Evolutionary conservation across 1,140 invertebrate genomes (phyloP), one percentile per base, ranked within the genome.

Genomic region (Micrasema minimum): DNA sequence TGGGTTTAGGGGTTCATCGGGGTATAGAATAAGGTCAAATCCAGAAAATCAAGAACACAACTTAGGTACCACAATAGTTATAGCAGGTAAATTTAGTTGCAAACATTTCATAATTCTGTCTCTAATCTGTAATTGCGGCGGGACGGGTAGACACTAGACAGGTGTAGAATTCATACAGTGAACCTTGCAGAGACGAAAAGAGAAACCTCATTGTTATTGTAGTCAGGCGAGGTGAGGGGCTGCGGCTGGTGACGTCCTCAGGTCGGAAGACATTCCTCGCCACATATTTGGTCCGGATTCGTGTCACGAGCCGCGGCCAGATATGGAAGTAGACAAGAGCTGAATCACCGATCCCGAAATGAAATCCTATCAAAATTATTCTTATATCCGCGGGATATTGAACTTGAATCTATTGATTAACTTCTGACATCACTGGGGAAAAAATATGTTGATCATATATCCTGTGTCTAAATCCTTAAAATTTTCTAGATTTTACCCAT

Each of bases 131-230:
- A 31, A 31, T n/a, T 7, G 26, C 26, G 26, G 26, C 26, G 26
- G 3, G 26, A 31, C 26, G 7, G 26, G 26, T 31, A 31, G n/a
- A 14, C 48, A 51, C 48, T 14, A 48, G 55, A 67, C 66, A 67
- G 43, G 16, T 12, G 46, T 67, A 67, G n/a, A n/a, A n/a, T n/a
- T n/a, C n/a, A n/a, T n/a, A n/a, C n/a, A n/a, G n/a, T n/a, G n/a
- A n/a, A 57, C 71, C 71, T 72, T 72, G 69, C 48, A 43, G 46
- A 18, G 22, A 67, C 71, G 20, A 68, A 69, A 72, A 69, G 71
- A 68, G 71, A 68, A 72, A 72, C 55, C 43, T 72, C 71, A 72
- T 72, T 65, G 59, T 68, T 53, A 67, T 55, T 48, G 50, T 35
- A 46, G 55, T 22, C 64, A 38, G 41, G 43, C 62, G 65, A 37